A percentile compares a stretch with the other conserved stretches of the same genome.
Evolutionary conservation across 2,888 invertebrate species (phyloP).

Genomic region (Chorisops tibialis): DNA sequence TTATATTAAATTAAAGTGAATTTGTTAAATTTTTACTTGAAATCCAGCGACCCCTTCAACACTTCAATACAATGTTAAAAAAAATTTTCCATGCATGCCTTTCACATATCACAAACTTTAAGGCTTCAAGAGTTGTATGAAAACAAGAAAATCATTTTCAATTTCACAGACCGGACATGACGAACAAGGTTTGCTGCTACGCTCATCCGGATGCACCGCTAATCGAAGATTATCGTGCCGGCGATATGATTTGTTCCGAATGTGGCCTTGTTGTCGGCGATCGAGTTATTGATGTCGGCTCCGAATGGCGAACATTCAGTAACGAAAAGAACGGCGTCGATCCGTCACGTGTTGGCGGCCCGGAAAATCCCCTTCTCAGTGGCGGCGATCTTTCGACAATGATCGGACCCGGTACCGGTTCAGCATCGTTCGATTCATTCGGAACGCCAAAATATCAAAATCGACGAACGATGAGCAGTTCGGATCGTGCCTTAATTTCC

Average conservation of each 20-base stretch:
- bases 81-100: too few relatives aligned
- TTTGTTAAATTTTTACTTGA: too few relatives aligned
- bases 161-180: conserved; percentile 58
- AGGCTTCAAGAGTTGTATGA: too few relatives aligned
- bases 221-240: conserved; percentile 97
- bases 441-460: conserved; percentile 76
- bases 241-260: conserved; percentile 98
- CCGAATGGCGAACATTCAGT: conserved; percentile 99
- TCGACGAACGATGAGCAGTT: conserved; percentile 81
- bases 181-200: conserved; percentile 82
- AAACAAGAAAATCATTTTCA: too few relatives aligned
- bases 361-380: conserved; percentile 93
- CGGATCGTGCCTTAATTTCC: conserved; percentile 91
- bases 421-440: conserved; percentile 85
- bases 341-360: conserved; percentile 99
- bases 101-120: too few relatives aligned
- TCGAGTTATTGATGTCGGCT: conserved; percentile 99
- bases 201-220: conserved; percentile 94
- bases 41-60: too few relatives aligned
- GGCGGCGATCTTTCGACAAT: conserved; percentile 96
- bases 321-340: conserved; percentile 97
- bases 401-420: conserved; percentile 73
- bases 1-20: too few relatives aligned
- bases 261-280: conserved; percentile 99
- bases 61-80: too few relatives aligned